These are phyloP conservation scores for Rhagologus leucostigma DNA, from an alignment of 2,113 vertebrate genomes.

Conservation along the genomic window DNA sequence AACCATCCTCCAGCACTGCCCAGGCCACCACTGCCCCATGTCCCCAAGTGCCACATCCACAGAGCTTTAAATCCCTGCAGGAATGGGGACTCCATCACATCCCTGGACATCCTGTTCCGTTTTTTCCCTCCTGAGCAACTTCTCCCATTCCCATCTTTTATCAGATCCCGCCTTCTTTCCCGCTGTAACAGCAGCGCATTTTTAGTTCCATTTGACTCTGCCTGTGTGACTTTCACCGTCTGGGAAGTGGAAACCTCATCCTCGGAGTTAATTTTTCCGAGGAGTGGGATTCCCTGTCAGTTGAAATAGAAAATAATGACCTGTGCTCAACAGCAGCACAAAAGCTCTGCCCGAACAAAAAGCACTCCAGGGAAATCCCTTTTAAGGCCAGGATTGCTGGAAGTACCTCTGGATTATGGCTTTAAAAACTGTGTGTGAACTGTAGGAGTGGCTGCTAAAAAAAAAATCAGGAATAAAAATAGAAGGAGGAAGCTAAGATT, in stretches of 20 bases:
- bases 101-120: neutral
- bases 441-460: neutral
- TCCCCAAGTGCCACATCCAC: neutral
- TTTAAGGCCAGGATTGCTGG: neutral
- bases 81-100: neutral
- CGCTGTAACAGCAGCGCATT: fast-evolving
- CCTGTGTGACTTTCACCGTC: neutral
- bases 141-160: neutral
- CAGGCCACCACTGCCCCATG: neutral
- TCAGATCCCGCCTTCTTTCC: fast-evolving
- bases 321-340: neutral
- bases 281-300: neutral
- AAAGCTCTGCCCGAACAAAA: neutral
- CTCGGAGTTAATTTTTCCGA: neutral
- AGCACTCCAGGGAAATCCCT: neutral
- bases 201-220: neutral
- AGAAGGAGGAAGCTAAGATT: neutral
- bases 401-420: neutral
- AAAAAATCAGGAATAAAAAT: neutral
- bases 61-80: neutral
- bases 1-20: neutral
- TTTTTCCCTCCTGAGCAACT: neutral
- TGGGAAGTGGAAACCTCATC: neutral
- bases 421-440: neutral
- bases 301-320: neutral